Percentiles rank a stretch among this genome's conserved stretches.
phyloP scores from a whole-genome alignment of 2,797 vertebrate genomes.

The Alectoris magna region DNA sequence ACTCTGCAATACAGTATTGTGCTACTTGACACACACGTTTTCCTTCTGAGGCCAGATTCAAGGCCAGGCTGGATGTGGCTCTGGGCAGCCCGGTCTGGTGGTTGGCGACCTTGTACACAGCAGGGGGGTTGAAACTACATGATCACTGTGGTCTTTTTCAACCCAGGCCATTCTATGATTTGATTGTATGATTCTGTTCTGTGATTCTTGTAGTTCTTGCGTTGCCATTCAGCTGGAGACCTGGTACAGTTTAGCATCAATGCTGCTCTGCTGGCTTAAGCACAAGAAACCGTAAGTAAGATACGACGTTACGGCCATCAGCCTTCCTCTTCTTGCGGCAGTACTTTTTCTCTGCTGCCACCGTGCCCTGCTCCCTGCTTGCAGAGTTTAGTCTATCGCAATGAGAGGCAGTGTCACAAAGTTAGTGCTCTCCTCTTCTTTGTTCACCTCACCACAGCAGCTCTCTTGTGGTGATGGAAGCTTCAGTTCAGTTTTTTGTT shows the following conservation, averaged over 20 bases:
- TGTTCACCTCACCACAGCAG: not conserved
- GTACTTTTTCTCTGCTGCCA: not conserved
- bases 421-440: not conserved
- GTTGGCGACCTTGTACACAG: too few species aligned
- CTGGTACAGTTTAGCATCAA: not conserved
- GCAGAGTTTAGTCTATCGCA: not conserved
- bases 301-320: fast-evolving
- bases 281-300: not conserved
- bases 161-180: too few species aligned
- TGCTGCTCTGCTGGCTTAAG: not conserved
- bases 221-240: not conserved
- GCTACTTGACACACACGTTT: too few species aligned
- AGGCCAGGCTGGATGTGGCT: too few species aligned
- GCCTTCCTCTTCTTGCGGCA: not conserved
- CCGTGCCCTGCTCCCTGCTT: not conserved
- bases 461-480: not conserved
- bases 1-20: too few species aligned
- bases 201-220: not conserved
- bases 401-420: not conserved
- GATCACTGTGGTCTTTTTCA: too few species aligned
- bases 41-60: too few species aligned
- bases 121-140: too few species aligned
- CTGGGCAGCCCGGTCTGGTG: too few species aligned
- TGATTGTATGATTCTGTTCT: too few species aligned
- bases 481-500: not conserved